A percentile compares a stretch with the other conserved stretches of the same genome.
These are phyloP conservation scores for Actenoides hombroni DNA, from an alignment of 2,113 vertebrate species.

Conservation along the genomic window DNA sequence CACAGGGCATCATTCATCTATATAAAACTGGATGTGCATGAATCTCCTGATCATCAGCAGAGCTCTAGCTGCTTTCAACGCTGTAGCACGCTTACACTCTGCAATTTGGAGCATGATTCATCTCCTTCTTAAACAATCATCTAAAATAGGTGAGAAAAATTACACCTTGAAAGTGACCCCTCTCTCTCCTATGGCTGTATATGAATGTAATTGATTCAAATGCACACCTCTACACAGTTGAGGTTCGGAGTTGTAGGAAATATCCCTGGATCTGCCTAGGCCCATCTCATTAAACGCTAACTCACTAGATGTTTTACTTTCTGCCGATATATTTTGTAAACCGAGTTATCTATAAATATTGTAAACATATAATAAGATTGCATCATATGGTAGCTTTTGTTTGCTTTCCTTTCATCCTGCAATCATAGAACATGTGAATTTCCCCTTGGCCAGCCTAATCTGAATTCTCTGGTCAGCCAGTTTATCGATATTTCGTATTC, in stretches of 20 bases:
- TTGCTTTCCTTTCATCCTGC: background rate
- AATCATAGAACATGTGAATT: background rate
- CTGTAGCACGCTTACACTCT: background rate
- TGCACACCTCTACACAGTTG: background rate
- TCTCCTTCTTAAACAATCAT: background rate
- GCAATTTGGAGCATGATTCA: background rate
- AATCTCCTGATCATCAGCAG: background rate
- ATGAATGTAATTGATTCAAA: background rate
- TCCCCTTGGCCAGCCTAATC: background rate
- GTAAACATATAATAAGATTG: background rate
- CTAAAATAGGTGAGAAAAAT: background rate
- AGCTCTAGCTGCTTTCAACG: background rate
- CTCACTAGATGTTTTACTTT: background rate
- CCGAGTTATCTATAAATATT: background rate
- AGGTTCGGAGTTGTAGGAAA: no score
- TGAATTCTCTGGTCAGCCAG: background rate
- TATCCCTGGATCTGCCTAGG: fast-evolving
- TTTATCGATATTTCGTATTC: background rate
- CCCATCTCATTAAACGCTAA: background rate
- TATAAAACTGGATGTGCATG: background rate
- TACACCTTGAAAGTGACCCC: background rate
- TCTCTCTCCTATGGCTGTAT: background rate
- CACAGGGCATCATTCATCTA: background rate
- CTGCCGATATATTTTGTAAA: background rate
- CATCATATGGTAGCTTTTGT: background rate